These are phyloP conservation scores for Thaleichthys pacificus DNA, from an alignment of 2,797 vertebrate genomes.

Conservation along the genomic window DNA sequence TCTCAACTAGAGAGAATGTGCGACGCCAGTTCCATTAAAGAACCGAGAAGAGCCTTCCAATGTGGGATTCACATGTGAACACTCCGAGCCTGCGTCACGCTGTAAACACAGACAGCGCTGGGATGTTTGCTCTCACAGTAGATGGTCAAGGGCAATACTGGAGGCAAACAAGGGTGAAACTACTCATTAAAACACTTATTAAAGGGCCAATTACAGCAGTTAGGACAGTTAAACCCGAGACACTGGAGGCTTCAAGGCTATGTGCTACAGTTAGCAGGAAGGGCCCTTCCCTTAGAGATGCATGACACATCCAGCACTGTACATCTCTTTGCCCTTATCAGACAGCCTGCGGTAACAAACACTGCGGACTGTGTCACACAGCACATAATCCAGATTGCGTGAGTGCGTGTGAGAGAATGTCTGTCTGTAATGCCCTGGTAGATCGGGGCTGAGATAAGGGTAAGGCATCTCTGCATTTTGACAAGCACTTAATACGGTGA, in stretches of 20 bases:
- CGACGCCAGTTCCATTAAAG: no score
- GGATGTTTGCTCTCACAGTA: constrained; percentile 7
- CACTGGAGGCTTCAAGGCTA: constrained; percentile 21
- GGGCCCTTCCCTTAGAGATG: constrained; percentile 17
- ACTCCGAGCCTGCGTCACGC: no score
- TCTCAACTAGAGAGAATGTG: no score
- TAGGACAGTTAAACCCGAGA: constrained; percentile 39
- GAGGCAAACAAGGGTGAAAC: constrained; percentile 34
- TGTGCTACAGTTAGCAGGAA: neutral
- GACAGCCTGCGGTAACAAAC: no score
- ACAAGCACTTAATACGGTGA: neutral
- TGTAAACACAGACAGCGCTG: neutral
- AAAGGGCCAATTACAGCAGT: constrained; percentile 47
- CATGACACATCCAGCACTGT: no score
- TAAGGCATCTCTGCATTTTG: neutral
- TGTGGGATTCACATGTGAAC: no score
- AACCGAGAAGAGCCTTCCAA: no score
- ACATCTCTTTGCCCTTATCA: no score
- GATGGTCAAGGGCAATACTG: constrained; percentile 30
- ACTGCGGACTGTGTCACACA: constrained; percentile 19
- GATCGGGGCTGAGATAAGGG: neutral
- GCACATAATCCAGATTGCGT: neutral
- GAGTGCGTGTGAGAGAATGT: neutral
- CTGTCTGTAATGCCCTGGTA: neutral
- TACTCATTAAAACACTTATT: constrained; percentile 49